These are phyloP conservation scores for Bergia puertoricense DNA, from an alignment of 92 coral and sea anemone genomes.

Conservation along the genomic window DNA sequence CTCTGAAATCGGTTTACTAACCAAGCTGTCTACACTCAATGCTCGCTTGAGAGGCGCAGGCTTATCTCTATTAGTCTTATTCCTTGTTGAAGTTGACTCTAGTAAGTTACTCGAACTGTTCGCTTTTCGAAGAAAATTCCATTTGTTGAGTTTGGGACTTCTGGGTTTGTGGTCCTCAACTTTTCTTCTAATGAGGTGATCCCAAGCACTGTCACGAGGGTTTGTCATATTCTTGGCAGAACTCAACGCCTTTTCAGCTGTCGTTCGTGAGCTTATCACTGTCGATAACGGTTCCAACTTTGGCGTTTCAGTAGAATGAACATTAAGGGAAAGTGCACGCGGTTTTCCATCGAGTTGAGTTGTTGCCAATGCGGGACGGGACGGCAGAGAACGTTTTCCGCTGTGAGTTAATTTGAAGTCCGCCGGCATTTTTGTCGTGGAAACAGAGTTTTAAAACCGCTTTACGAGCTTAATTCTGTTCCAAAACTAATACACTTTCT, in stretches of 20 bases:
- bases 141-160: conserved; percentile 23
- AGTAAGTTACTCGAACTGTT: conserved; percentile 32
- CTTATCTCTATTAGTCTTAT: not conserved
- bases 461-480: not conserved
- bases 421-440: conserved; percentile 22
- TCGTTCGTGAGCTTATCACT: not conserved
- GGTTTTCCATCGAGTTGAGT: not conserved
- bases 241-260: not conserved
- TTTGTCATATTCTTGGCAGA: not conserved
- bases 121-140: conserved; percentile 38
- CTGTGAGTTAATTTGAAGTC: conserved; percentile 4
- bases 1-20: not conserved
- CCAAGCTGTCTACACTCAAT: not conserved
- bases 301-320: not conserved
- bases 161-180: conserved; percentile 31
- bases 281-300: not conserved
- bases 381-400: conserved; percentile 15
- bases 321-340: not conserved
- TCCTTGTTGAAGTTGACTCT: not conserved
- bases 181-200: conserved; percentile 4
- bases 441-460: too few species aligned
- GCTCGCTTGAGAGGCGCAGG: not conserved
- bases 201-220: conserved; percentile 4
- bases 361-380: conserved; percentile 10
- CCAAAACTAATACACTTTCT: too few species aligned